Evolutionary conservation across 2,113 vertebrate species (phyloP), one percentile per base, ranked within the genome.

Genomic region (Columba livia): DNA sequence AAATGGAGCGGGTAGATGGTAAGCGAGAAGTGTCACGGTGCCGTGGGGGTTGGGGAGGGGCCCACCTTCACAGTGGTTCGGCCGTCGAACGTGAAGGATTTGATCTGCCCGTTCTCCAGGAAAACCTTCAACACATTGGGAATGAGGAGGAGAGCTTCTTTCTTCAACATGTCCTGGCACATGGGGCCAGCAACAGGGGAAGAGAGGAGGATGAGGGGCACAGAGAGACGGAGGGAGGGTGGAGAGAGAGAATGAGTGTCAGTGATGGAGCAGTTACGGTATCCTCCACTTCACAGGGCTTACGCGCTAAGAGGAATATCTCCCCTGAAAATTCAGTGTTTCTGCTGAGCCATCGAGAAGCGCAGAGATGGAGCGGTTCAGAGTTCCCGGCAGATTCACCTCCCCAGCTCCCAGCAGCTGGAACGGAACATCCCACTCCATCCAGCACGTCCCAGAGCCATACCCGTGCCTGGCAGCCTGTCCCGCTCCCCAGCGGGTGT

Each of bases 91-190:
- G 99, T 99, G 96, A 99, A 99, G 61, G 99, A 99, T 98, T 99
- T 99, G 97, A 99, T 99, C 97, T 99, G 99, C 81, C 99, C 99
- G 61, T 99, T 99, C 98, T 99, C 99, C 98, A 99, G 97, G 98
- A 99, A 99, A 96, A 99, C 99, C 98, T 99, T 99, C 97, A 99
- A 96, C 93, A 99, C 99, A 25, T 99, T 99, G 96, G 99, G 99
- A 96, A 99, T 99, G 96, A 99, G 99, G 79, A 99, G 99, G 95
- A 99, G 98, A 69, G 99, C 98, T 97, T 99, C 99, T 98, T 99
- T 99, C 98, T 99, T 99, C 98, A 99, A 98, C 99, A 99, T 99
- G 97, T 99, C 99, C 99, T 99, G 97, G 94, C 74, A 94, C 83
- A 4, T 9, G 19, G 54, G 53, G 20, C 44, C 79, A 0, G 57